These are phyloP conservation scores for Poeciliopsis occidentalis DNA, from an alignment of 2,113 vertebrate genomes.

Conservation along the genomic window DNA sequence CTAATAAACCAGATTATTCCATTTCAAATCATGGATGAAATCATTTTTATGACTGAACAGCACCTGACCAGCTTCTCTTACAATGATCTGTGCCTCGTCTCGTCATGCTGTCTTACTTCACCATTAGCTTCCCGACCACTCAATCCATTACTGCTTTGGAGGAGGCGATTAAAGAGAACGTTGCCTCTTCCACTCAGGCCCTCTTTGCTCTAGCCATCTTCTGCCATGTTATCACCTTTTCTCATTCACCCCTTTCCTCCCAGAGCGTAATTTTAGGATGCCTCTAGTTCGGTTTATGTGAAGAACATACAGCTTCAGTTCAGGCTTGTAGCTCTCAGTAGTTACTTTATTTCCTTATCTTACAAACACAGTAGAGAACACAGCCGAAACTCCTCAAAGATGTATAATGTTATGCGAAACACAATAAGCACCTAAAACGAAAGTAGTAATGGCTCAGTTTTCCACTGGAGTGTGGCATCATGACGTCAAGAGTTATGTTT, in stretches of 20 bases:
- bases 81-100: neutral
- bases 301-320: neutral
- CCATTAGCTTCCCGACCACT: constrained; percentile 47
- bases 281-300: neutral
- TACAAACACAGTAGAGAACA: neutral
- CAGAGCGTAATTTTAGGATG: too few relatives aligned
- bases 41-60: neutral
- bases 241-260: neutral
- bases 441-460: too few relatives aligned
- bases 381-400: neutral
- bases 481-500: too few relatives aligned
- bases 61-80: neutral
- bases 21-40: neutral
- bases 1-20: neutral
- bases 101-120: constrained; percentile 16
- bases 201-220: neutral
- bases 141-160: constrained; percentile 45
- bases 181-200: constrained; percentile 12
- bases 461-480: too few relatives aligned
- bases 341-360: too few relatives aligned
- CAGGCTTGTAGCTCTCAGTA: neutral
- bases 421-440: too few relatives aligned
- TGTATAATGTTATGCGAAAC: neutral
- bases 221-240: constrained; percentile 17
- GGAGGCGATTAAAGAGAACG: neutral